Percentiles rank a stretch among this genome's conserved stretches.
These are phyloP conservation scores for Steatornis caripensis DNA, from an alignment of 2,113 vertebrate species.

Conservation along the genomic window DNA sequence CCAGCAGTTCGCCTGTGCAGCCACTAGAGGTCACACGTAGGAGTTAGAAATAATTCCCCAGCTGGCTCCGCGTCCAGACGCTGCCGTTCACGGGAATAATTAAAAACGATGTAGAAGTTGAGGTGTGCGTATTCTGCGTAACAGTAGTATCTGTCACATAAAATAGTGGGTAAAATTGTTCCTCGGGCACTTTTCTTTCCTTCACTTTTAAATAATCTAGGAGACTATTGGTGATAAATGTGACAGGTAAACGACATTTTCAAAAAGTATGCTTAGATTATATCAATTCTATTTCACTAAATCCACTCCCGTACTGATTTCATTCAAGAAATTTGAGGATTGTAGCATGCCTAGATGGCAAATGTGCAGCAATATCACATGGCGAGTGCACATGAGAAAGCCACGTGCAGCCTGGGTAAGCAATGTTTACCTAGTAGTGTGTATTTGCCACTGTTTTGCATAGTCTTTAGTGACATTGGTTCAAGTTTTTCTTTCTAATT, in stretches of 20 bases:
- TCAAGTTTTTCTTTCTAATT: background rate
- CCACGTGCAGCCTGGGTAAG: background rate
- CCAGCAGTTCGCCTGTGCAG: background rate
- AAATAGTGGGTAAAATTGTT: background rate
- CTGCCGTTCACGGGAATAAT: background rate
- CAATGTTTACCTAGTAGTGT: background rate
- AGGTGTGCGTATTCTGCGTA: background rate
- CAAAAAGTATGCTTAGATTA: background rate
- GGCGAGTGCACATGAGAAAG: background rate
- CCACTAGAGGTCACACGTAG: background rate
- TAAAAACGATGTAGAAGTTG: background rate
- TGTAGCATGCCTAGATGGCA: background rate
- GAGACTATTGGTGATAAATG: background rate
- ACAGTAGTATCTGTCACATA: background rate
- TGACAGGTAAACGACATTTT: background rate
- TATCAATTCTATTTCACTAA: background rate
- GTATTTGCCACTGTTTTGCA: background rate
- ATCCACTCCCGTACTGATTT: background rate
- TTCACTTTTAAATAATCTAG: background rate
- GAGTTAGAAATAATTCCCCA: background rate
- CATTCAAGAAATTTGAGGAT: background rate
- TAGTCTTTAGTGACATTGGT: background rate
- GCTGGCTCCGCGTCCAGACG: background rate
- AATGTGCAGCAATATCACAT: background rate
- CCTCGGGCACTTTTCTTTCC: background rate